Evolutionary conservation across 2,888 invertebrate genomes (phyloP).

Genomic region (Sisyra terminalis): DNA sequence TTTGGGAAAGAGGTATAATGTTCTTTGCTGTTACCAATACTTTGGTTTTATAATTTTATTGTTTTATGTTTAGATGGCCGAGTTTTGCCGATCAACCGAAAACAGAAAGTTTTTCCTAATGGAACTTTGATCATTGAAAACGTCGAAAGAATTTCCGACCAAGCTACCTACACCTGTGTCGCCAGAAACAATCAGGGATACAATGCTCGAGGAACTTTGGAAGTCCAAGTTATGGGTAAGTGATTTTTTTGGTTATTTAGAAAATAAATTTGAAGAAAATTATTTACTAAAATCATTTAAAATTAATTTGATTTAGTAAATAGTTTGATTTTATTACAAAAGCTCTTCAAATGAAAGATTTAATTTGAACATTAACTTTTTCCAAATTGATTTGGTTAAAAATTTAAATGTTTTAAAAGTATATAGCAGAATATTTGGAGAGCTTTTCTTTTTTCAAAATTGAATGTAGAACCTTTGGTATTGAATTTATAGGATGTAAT

Average conservation of each 20-base stretch:
- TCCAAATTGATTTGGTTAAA: no score
- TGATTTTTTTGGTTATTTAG: slow-evolving; percentile 21
- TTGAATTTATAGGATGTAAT: no score
- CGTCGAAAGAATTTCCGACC: slow-evolving; percentile 81
- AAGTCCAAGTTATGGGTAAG: slow-evolving; percentile 96
- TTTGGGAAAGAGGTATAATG: slow-evolving; percentile 90
- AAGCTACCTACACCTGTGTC: slow-evolving; percentile 87
- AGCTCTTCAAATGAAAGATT: no score
- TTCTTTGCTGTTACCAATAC: slow-evolving; percentile 9
- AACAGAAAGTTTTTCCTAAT: slow-evolving; percentile 86
- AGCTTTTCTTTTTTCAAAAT: no score
- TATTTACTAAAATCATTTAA: no score
- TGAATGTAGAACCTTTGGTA: no score
- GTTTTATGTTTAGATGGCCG: slow-evolving; percentile 41
- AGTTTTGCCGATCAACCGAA: slow-evolving; percentile 80
- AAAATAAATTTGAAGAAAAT: no score
- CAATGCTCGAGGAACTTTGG: slow-evolving; percentile 71
- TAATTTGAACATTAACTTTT: no score
- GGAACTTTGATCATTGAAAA: slow-evolving; percentile 88
- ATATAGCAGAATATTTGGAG: no score
- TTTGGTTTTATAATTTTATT: slow-evolving; percentile 1
- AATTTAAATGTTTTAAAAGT: no score
- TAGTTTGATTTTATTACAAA: no score
- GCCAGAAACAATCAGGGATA: slow-evolving; percentile 85
- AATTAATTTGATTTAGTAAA: no score